Evolutionary conservation across 2,797 vertebrate species (phyloP).

Genomic region (Crocidura indochinensis): DNA sequence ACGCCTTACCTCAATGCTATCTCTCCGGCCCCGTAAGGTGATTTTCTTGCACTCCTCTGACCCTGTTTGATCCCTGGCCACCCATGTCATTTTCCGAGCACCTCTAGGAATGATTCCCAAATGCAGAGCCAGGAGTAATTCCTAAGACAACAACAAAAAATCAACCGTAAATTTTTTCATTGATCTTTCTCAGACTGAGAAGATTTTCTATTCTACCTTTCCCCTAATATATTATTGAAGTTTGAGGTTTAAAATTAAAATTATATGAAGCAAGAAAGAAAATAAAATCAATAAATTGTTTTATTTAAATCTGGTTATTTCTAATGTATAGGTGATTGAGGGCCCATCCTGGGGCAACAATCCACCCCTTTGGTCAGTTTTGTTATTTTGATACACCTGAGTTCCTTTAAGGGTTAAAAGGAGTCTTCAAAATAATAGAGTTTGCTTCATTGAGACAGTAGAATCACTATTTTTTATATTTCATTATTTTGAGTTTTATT

Average conservation of each 20-base stretch:
- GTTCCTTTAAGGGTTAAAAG: background rate
- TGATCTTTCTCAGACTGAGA: too few relatives aligned
- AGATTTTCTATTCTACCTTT: background rate
- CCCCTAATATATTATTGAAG: constrained; percentile 31
- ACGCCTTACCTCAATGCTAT: too few relatives aligned
- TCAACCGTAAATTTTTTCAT: too few relatives aligned
- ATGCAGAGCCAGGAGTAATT: too few relatives aligned
- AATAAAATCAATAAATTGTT: background rate
- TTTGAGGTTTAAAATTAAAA: background rate
- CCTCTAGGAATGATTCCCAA: too few relatives aligned
- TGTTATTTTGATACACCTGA: constrained; percentile 31
- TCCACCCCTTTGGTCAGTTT: background rate
- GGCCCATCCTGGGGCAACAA: background rate
- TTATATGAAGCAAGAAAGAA: too few relatives aligned
- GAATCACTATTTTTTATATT: constrained; percentile 44
- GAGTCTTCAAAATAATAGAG: background rate
- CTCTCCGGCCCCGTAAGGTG: too few relatives aligned
- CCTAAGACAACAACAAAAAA: too few relatives aligned
- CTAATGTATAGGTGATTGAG: background rate
- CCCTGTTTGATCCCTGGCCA: too few relatives aligned
- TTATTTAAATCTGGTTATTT: too few relatives aligned
- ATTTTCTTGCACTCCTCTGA: too few relatives aligned
- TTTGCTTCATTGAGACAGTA: constrained; percentile 5
- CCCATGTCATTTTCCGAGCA: too few relatives aligned
- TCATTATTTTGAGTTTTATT: constrained; percentile 43